Conservation (phyloP, 1,140 invertebrate genomes). For the Mamestra configurata region DNA sequence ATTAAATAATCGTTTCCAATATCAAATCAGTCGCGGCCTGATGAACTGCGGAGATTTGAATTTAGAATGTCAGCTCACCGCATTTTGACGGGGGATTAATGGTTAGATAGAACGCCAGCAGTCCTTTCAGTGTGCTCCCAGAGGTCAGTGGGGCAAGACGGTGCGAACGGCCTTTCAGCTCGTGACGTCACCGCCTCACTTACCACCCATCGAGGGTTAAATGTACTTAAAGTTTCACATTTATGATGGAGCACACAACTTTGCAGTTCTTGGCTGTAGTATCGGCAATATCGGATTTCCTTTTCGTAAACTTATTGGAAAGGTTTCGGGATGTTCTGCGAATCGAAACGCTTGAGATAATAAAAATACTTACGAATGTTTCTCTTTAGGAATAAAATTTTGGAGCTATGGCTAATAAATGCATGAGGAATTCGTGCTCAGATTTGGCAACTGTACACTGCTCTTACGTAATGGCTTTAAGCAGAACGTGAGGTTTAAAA, state of each 20-base stretch:
- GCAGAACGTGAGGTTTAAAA: background rate
- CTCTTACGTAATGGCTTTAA: constrained; percentile 40
- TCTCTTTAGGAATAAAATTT: constrained; percentile 18
- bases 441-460: constrained; percentile 24
- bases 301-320: constrained; percentile 33
- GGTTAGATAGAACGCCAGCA: constrained; percentile 31
- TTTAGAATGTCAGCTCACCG: constrained; percentile 45
- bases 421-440: constrained; percentile 1
- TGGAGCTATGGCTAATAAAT: background rate
- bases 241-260: constrained; percentile 41
- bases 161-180: constrained; percentile 56
- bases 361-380: constrained; percentile 28
- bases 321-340: background rate
- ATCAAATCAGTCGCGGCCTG: constrained; percentile 19
- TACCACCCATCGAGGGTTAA: constrained; percentile 51
- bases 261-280: constrained; percentile 22
- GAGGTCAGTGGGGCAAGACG: constrained; percentile 59
- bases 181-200: constrained; percentile 55
- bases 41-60: constrained; percentile 43
- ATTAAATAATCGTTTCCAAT: constrained; percentile 19
- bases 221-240: constrained; percentile 46
- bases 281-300: constrained; percentile 38
- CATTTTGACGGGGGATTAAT: constrained; percentile 49
- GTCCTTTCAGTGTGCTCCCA: constrained; percentile 34
- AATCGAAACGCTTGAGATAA: background rate